A percentile compares a stretch with the other conserved stretches of the same genome.
These are phyloP conservation scores for Marisa cornuarietis DNA, from an alignment of 1,140 invertebrate genomes.

Conservation along the genomic window DNA sequence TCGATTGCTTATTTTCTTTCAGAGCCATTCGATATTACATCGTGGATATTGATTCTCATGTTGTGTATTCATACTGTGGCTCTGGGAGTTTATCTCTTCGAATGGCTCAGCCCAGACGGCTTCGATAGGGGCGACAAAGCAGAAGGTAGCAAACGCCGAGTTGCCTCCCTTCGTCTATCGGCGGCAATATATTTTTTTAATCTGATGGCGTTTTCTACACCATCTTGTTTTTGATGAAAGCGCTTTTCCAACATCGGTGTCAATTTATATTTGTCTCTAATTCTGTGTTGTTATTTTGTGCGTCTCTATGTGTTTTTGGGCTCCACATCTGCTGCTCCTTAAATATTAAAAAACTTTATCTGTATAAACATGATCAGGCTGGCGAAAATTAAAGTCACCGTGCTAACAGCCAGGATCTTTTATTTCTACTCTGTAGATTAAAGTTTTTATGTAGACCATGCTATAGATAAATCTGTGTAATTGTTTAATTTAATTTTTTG, in stretches of 20 bases:
- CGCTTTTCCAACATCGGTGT: not conserved
- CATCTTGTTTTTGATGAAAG: not conserved
- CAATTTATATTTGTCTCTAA: not conserved
- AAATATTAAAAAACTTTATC: too few species aligned
- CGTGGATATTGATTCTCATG: conserved; percentile 44
- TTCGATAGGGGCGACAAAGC: conserved; percentile 56
- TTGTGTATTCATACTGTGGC: conserved; percentile 37
- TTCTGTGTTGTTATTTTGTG: not conserved
- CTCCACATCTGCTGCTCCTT: too few species aligned
- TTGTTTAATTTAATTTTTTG: not conserved
- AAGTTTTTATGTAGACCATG: not conserved
- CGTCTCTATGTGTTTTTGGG: not conserved
- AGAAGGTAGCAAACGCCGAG: conserved; percentile 7
- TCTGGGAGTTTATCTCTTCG: conserved; percentile 90
- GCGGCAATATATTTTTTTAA: too few species aligned
- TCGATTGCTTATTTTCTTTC: conserved; percentile 27
- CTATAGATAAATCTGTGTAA: not conserved
- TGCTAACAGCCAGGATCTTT: not conserved
- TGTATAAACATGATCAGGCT: too few species aligned
- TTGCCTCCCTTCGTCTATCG: not conserved
- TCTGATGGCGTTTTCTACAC: not conserved
- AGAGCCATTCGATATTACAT: conserved; percentile 46
- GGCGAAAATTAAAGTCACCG: not conserved
- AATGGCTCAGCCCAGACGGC: conserved; percentile 76
- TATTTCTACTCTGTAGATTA: not conserved